Percentiles rank a stretch among this genome's conserved stretches.
These are phyloP conservation scores for Hydractinia echinata DNA, from an alignment of 30 jellyfish, hydroid and myxozoan species.

Conservation along the genomic window DNA sequence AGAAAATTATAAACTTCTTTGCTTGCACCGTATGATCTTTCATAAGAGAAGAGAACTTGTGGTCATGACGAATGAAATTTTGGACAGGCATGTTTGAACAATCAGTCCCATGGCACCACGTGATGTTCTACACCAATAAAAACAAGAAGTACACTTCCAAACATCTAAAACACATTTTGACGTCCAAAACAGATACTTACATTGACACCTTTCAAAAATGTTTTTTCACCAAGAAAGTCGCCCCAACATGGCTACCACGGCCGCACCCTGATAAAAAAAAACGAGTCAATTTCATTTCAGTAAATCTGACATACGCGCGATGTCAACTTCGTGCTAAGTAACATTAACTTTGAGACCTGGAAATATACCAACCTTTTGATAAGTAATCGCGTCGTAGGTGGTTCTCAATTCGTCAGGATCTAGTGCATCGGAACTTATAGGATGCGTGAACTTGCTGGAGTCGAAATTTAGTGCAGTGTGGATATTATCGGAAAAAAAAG, in stretches of 20 bases:
- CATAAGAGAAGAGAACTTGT: too few relatives aligned
- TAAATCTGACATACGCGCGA: background rate
- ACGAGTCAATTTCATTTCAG: background rate
- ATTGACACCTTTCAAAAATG: slow-evolving; percentile 29
- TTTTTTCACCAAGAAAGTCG: slow-evolving; percentile 8
- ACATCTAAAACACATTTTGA: too few relatives aligned
- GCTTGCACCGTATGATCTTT: too few relatives aligned
- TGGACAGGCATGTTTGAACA: background rate
- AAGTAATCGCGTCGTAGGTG: slow-evolving; percentile 28
- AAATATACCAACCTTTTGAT: background rate
- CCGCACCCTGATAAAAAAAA: slow-evolving; percentile 14
- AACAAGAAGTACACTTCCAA: too few relatives aligned
- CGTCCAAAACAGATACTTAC: slow-evolving; percentile 11
- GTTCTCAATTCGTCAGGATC: slow-evolving; percentile 20
- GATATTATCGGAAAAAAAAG: slow-evolving; percentile 4
- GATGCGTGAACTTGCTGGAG: slow-evolving; percentile 35
- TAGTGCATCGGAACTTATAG: background rate
- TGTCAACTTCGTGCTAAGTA: background rate
- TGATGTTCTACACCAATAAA: too few relatives aligned
- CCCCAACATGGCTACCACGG: slow-evolving; percentile 30
- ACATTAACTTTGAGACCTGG: background rate
- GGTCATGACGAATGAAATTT: background rate
- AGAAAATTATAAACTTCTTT: too few relatives aligned
- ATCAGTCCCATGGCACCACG: background rate
- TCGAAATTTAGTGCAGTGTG: slow-evolving; percentile 4